Evolutionary conservation across 2,113 vertebrate genomes (phyloP), one percentile per base, ranked within the genome.

Genomic region (Austrofundulus limnaeus): DNA sequence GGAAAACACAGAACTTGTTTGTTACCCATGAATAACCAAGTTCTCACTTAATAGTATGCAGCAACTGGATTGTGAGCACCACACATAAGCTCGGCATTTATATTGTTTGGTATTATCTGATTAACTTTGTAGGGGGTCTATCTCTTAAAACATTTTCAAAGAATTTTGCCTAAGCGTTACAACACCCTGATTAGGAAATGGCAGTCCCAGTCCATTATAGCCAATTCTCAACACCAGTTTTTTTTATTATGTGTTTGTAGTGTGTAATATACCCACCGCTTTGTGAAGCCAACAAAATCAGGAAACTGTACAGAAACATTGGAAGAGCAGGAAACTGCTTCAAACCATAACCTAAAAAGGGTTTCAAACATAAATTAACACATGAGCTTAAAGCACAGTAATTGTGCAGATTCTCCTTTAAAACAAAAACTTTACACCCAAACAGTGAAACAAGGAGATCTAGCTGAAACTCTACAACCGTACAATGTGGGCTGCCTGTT

Each of bases 191-290:
- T 61, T 1, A 25, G 49, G 23, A 39, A 12, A 20, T 3, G 20
- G 4, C 28, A 20, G 25, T 11, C 11, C 11, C 4, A 13, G 11
- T 13, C 2, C 2, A 21, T 45, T 19, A 9, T 45, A 9, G n/a
- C 17, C 43, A n/a, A 6, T 2, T 1, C 43, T 45, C 17, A n/a
- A 4, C 43, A 45, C 17, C 17, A 10, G n/a, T 51, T 28, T 14
- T 11, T 39, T 21, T 14, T 19, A 15, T 12, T 25, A 19, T 31
- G 28, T 13, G 23, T 42, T 12, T 25, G 21, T 3, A 38, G 20
- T 1, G 23, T 17, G 19, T 24, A 2, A 37, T 39, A 1, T 45
- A 86, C 77, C 0, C 37, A 89, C 87, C 79, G 20, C 21, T 58
- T 34, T 53, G 47, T 24, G 28, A 72, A 2, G 34, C 41, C 47